Base-by-base conservation (phyloP, 2,888 invertebrate species). In the Mimas tiliae region DNA sequence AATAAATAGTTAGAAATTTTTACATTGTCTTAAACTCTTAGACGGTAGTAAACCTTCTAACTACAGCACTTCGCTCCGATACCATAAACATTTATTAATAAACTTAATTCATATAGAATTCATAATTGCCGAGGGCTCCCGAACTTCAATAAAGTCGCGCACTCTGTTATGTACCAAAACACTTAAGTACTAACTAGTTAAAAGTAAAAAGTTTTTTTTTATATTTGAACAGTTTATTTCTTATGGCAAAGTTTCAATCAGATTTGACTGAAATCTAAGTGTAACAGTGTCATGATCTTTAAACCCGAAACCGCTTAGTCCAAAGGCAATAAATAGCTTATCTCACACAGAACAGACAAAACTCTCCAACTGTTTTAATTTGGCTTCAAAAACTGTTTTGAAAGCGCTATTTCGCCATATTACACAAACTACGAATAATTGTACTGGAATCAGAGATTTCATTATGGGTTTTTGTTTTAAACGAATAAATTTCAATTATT, bases 291-390 rank as follows among this genome's bases (percentile, higher is more conserved):
- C 53, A 33, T n/a, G 47, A 55, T 48, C 21, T 21, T 48, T n/a
- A 65, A 34, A 38, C 58, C 19, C 14, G 33, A 58, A 58, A 58
- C 14, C 48, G 38, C 48, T 65, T 58, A 55, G 21, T 16, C 9
- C 33, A 45, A 66, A 62, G 34, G 58, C 38, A 62, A 62, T 45
- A 42, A 62, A 52, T 66, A 38, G 74, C 76, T 81, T 80, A 76
- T 78, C 75, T 74, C 71, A 50, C 67, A 70, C 67, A 71, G 71
- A 79, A 78, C 78, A 79, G 77, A 74, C 72, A 69, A 73, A 77
- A 76, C 74, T 74, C 70, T 68, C 69, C 67, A 69, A 77, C 76
- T 72, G 71, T 81, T 81, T 79, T 80, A 80, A 82, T 82, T 79
- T 79, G 70, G 74, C 76, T 77, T 75, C 73, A 66, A 75, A 76